These are phyloP conservation scores for Galbula dea DNA, from an alignment of 2,113 vertebrate species.

Conservation along the genomic window DNA sequence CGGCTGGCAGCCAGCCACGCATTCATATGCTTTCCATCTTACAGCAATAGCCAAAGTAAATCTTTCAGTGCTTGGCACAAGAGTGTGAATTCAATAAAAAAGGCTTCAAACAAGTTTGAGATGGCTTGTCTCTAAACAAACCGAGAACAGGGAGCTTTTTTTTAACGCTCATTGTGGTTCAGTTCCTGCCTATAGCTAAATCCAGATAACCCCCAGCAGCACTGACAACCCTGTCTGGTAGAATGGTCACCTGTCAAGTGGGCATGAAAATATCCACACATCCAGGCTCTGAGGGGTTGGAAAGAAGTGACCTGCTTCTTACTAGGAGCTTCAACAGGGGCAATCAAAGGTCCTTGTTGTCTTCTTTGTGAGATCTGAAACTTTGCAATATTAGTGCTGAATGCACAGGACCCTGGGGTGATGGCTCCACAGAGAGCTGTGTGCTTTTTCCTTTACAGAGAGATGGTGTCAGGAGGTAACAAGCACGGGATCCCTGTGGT, in stretches of 20 bases:
- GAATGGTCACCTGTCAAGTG: neutral
- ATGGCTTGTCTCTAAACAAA: conserved; percentile 56
- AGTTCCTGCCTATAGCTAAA: neutral
- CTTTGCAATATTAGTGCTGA: neutral
- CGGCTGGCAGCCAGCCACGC: conserved; percentile 44
- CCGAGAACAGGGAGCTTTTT: conserved; percentile 7
- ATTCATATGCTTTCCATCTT: conserved; percentile 47
- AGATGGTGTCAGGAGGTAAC: neutral
- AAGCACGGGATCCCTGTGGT: neutral
- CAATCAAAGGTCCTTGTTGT: neutral
- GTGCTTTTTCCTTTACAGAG: neutral
- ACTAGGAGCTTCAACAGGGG: neutral
- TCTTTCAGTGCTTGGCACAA: conserved; percentile 53
- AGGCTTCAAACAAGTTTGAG: conserved; percentile 41
- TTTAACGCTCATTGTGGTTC: neutral
- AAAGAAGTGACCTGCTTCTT: neutral
- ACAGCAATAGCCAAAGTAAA: conserved; percentile 54
- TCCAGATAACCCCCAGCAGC: neutral
- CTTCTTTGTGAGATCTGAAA: neutral
- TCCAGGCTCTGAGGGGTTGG: neutral
- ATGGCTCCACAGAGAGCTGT: neutral
- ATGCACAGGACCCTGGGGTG: neutral
- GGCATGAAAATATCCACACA: neutral
- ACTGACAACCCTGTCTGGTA: neutral
- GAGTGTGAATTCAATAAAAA: conserved; percentile 54